Evolutionary conservation across 2,113 vertebrate genomes (phyloP), one percentile per base, ranked within the genome.

Genomic region (Tachysurus fulvidraco): DNA sequence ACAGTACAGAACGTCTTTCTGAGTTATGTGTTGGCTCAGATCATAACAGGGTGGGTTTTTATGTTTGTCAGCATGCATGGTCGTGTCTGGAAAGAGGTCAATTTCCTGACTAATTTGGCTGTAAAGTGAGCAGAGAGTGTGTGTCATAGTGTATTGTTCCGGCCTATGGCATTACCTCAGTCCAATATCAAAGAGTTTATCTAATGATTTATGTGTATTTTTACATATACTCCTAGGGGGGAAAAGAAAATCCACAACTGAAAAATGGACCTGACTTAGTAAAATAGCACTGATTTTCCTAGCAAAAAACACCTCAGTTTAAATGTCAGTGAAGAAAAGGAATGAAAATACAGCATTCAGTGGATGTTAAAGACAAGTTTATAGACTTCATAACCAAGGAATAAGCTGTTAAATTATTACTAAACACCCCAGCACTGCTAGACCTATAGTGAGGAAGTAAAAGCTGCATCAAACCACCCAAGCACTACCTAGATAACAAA

Each of bases 61-160:
- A 36, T 71, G 60, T 16, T 30, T 71, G 46, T 59, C 25, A 17
- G 69, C 19, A 54, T 28, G 21, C 52, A 17, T 21, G 36, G 12
- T 83, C 81, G 81, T 84, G 74, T 84, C 78, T 86, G 81, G 81
- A 76, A 69, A 8, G 28, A 60, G 60, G 76, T 84, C 67, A 86
- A 60, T 81, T 81, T 88, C n/a, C 65, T 81, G 84, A 88, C 67
- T 69, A 84, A 84, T 78, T 74, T 88, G 71, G 52, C 76, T 36
- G 28, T 81, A 87, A 36, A 76, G 3, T 19, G 60, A 85, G 60
- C 12, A 50, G 7, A 23, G 19, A 30, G 59, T 44, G 65, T 25
- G 81, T 81, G 54, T 88, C 60, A 41, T 30, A 65, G 62, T 57
- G 28, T 65, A 82, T 60, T 28, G 65, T 59, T 77, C 77, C 23